Evolutionary conservation across 2,797 vertebrate species (phyloP).

Genomic region (Hydrophis major): DNA sequence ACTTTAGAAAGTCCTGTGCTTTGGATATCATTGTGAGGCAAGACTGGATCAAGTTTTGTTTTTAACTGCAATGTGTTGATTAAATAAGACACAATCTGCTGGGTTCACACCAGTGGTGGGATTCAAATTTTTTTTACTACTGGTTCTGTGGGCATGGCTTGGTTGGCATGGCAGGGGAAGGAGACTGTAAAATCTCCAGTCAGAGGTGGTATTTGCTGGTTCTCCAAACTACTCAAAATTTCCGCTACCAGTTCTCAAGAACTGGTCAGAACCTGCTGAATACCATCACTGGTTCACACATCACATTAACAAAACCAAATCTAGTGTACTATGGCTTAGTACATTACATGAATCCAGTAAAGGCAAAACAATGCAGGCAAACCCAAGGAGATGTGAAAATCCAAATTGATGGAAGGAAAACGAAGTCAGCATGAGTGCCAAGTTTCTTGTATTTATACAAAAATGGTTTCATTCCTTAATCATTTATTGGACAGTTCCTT

Average conservation of each 20-base stretch:
- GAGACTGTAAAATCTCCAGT: too few species aligned
- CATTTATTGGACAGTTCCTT: neutral
- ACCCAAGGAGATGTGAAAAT: neutral
- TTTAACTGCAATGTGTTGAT: neutral
- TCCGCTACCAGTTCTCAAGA: too few species aligned
- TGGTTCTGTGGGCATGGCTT: too few species aligned
- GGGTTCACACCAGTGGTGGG: neutral
- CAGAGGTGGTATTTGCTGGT: too few species aligned
- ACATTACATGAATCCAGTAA: neutral
- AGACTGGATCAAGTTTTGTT: neutral
- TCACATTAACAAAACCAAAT: too few species aligned
- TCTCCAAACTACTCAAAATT: too few species aligned
- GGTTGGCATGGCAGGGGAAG: too few species aligned
- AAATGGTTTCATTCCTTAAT: neutral
- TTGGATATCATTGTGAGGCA: neutral
- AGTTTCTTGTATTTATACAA: neutral
- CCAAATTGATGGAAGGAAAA: neutral
- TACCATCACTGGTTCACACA: too few species aligned
- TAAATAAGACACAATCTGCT: neutral
- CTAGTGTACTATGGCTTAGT: neutral
- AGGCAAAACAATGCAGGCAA: neutral
- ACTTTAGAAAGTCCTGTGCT: neutral
- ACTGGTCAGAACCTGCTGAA: too few species aligned
- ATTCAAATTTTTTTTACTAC: too few species aligned
- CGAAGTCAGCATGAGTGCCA: neutral